Percentiles rank a stretch among this genome's conserved stretches.
phyloP scores from a whole-genome alignment of 92 coral and sea anemone genomes.

The Muricea muricata region DNA sequence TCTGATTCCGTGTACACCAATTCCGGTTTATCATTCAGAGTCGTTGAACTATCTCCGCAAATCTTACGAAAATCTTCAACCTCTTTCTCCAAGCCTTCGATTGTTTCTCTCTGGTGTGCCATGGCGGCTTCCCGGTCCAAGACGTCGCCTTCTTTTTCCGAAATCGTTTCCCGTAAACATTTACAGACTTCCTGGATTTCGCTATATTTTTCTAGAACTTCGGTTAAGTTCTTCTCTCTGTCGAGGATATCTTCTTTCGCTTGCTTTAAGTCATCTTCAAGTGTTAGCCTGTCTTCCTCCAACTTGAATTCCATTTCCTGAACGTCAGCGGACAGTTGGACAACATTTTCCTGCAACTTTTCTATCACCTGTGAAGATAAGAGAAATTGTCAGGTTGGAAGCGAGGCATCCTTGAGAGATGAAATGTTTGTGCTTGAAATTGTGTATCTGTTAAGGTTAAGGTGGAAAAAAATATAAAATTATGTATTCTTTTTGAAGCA shows the following conservation, averaged over 20 bases:
- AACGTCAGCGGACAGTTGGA: not conserved
- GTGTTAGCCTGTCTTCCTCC: slow-evolving; percentile 6
- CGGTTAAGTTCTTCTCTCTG: not conserved
- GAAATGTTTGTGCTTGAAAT: too few species aligned
- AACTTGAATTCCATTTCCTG: slow-evolving; percentile 17
- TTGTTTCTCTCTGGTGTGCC: slow-evolving; percentile 12
- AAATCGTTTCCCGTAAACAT: slow-evolving; percentile 8
- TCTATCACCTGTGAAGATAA: slow-evolving; percentile 16
- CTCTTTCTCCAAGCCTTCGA: not conserved
- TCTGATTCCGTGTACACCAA: slow-evolving; percentile 24
- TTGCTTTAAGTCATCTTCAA: slow-evolving; percentile 4
- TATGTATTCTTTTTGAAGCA: too few species aligned
- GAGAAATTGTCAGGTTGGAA: too few species aligned
- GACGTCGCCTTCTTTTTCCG: slow-evolving; percentile 26
- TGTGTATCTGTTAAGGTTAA: too few species aligned
- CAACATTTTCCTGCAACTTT: slow-evolving; percentile 9
- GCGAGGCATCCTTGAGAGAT: too few species aligned
- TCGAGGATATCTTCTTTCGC: not conserved
- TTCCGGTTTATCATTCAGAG: slow-evolving; percentile 15
- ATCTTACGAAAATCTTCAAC: not conserved
- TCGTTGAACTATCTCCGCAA: slow-evolving; percentile 10
- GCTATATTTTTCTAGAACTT: slow-evolving; percentile 14
- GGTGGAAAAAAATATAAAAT: too few species aligned
- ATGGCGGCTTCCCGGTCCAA: slow-evolving; percentile 16
- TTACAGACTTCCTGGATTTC: slow-evolving; percentile 30